Evolutionary conservation across 2,113 vertebrate species (phyloP).

Genomic region (Cettia cetti): DNA sequence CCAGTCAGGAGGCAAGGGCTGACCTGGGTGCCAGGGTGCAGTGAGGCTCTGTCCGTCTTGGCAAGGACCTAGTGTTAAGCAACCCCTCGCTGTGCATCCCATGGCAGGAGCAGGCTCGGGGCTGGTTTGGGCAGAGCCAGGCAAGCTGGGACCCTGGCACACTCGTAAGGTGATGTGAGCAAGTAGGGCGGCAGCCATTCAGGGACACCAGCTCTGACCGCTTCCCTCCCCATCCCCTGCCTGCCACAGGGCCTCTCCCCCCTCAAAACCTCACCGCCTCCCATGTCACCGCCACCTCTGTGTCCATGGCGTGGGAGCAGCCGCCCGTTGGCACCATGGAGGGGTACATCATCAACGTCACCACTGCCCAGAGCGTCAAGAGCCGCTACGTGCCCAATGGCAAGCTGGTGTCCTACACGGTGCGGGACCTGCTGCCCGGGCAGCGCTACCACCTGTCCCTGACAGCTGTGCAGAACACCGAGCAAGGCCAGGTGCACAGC

Average conservation of each 20-base stretch:
- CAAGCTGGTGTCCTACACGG: constrained; percentile 78
- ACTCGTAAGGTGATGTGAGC: not conserved
- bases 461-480: constrained; percentile 79
- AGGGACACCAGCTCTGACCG: not conserved
- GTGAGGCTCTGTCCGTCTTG: not conserved
- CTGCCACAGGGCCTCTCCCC: constrained; percentile 81
- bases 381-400: constrained; percentile 91
- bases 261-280: constrained; percentile 87
- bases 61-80: not conserved
- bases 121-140: rapidly evolving
- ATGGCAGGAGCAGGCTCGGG: not conserved
- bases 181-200: rapidly evolving
- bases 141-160: not conserved
- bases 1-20: not conserved
- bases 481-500: constrained; percentile 84
- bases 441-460: constrained; percentile 85
- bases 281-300: constrained; percentile 80
- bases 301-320: constrained; percentile 83
- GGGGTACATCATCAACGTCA: constrained; percentile 93
- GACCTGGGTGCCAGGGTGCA: not conserved
- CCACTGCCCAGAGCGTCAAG: constrained; percentile 83
- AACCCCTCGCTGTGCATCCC: not conserved
- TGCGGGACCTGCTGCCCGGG: constrained; percentile 84
- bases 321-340: constrained; percentile 67
- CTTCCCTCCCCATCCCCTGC: not conserved